Percentiles rank a stretch among this genome's conserved stretches.
These are phyloP conservation scores for Bellardia bayeri DNA, from an alignment of 2,888 invertebrate species.

Conservation along the genomic window DNA sequence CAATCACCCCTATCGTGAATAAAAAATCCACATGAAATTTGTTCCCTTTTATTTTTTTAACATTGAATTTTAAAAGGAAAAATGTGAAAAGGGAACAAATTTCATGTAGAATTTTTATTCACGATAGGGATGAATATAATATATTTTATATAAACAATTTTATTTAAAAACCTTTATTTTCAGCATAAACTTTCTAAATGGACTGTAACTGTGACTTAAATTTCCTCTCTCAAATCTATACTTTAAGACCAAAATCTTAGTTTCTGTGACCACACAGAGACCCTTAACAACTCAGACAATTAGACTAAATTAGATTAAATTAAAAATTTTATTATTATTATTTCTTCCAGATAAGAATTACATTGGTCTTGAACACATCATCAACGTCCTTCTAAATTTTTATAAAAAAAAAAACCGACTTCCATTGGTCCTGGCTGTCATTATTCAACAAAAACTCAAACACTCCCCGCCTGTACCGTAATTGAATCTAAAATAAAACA, in stretches of 20 bases:
- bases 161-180: neutral
- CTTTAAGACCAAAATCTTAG: neutral
- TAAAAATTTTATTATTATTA: constrained; percentile 32
- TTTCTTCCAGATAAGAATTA: constrained; percentile 71
- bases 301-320: constrained; percentile 55
- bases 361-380: constrained; percentile 71
- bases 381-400: constrained; percentile 61
- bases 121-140: too few species aligned
- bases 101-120: too few species aligned
- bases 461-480: neutral
- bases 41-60: too few species aligned
- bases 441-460: neutral
- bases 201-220: neutral
- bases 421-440: constrained; percentile 52
- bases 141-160: neutral
- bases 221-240: neutral
- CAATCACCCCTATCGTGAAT: too few species aligned
- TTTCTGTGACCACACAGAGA: neutral
- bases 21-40: too few species aligned
- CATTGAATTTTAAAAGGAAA: too few species aligned
- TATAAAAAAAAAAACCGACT: constrained; percentile 2
- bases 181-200: neutral
- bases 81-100: too few species aligned
- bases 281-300: neutral
- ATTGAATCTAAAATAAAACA: neutral